Percentiles rank a stretch among this genome's conserved stretches.
Evolutionary conservation across 1,140 invertebrate species (phyloP).

Genomic region (Drosophila jambulina): DNA sequence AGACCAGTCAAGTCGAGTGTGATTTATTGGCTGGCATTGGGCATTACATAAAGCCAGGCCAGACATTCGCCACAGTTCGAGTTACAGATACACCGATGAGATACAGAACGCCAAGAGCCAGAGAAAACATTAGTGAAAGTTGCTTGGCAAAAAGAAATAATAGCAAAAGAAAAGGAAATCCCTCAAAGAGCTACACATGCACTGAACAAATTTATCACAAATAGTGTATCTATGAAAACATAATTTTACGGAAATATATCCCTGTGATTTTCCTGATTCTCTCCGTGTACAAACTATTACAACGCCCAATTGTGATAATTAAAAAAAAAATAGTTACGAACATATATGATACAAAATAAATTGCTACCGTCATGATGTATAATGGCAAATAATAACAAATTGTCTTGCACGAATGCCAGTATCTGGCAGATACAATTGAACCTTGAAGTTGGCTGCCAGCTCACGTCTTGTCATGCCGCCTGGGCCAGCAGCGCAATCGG

Average conservation of each 20-base stretch:
- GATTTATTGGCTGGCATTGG: constrained; percentile 56
- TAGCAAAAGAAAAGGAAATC: constrained; percentile 30
- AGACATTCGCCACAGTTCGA: constrained; percentile 9
- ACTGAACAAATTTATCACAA: not conserved
- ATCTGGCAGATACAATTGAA: constrained; percentile 74
- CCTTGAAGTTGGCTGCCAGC: constrained; percentile 58
- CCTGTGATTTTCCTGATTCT: not conserved
- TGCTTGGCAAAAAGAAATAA: constrained; percentile 23
- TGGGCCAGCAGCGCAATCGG: constrained; percentile 45
- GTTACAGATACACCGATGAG: constrained; percentile 12
- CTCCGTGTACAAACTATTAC: constrained; percentile 31
- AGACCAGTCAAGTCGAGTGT: constrained; percentile 13
- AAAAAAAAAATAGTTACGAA: constrained; percentile 56
- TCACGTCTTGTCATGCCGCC: constrained; percentile 46
- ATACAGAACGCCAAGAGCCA: constrained; percentile 21
- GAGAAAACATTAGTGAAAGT: constrained; percentile 68
- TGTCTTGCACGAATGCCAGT: constrained; percentile 58
- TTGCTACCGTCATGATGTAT: constrained; percentile 77
- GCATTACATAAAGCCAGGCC: constrained; percentile 29
- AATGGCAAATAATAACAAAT: constrained; percentile 82
- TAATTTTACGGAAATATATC: not conserved
- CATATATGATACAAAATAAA: constrained; percentile 36
- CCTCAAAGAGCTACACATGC: constrained; percentile 18
- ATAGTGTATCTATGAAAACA: not conserved
- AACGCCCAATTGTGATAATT: constrained; percentile 69